A percentile compares a stretch with the other conserved stretches of the same genome.
These are phyloP conservation scores for Theristicus caerulescens DNA, from an alignment of 2,113 vertebrate genomes.

Conservation along the genomic window DNA sequence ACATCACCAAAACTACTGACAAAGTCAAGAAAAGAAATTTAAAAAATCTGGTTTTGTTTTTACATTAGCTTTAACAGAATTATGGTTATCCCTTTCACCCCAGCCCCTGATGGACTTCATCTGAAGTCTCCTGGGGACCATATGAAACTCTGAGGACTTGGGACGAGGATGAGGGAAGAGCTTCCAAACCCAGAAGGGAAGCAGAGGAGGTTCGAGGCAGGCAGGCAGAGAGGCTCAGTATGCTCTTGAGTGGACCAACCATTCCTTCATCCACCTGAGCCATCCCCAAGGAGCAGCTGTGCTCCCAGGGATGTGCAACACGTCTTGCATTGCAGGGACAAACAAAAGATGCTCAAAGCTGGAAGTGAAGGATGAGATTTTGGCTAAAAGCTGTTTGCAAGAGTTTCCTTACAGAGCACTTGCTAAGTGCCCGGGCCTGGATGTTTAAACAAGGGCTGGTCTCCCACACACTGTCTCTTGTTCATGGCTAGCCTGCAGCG, in stretches of 20 bases:
- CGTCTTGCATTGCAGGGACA: background rate
- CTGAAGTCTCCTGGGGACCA: background rate
- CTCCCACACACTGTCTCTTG: conserved; percentile 3
- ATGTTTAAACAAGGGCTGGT: conserved; percentile 10
- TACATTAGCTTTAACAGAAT: background rate
- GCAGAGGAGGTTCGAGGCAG: background rate
- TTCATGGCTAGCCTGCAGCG: conserved; percentile 7
- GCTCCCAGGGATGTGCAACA: background rate
- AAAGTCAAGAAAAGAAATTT: background rate
- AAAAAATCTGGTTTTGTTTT: background rate
- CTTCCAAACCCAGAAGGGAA: background rate
- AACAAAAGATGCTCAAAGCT: background rate
- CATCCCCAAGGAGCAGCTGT: fast-evolving
- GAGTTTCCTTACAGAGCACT: background rate
- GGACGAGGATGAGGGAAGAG: background rate
- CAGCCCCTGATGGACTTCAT: background rate
- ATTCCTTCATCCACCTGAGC: background rate
- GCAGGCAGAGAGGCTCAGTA: background rate
- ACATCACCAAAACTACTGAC: background rate
- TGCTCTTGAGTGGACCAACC: background rate
- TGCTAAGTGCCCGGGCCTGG: background rate
- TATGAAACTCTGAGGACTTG: background rate
- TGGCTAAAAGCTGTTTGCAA: background rate
- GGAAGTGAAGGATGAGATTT: background rate
- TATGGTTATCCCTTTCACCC: background rate